Evolutionary conservation across 2,113 vertebrate genomes (phyloP).

Genomic region (Phyllostomus hastatus): DNA sequence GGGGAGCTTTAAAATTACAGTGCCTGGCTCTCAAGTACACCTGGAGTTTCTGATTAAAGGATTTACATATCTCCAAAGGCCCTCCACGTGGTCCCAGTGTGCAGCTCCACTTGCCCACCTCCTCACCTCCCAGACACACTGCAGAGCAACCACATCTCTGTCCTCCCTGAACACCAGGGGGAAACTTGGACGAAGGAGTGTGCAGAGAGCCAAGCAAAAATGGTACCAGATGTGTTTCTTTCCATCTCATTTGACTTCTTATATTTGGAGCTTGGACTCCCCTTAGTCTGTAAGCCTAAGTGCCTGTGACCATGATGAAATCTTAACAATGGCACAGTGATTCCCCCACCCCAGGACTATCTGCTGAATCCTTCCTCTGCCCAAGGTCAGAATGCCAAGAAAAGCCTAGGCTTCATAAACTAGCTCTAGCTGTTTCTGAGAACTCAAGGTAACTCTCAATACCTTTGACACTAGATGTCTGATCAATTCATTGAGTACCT

Average conservation of each 20-base stretch:
- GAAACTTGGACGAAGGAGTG: not conserved
- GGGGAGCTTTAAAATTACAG: not conserved
- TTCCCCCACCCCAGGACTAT: not conserved
- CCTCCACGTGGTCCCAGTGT: not conserved
- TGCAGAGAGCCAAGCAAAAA: not conserved
- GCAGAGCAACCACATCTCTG: not conserved
- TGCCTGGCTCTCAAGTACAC: not conserved
- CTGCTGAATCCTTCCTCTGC: not conserved
- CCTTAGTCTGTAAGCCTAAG: not conserved
- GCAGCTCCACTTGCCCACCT: not conserved
- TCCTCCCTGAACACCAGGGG: not conserved
- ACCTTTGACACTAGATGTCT: not conserved
- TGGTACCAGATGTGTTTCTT: not conserved
- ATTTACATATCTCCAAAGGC: not conserved
- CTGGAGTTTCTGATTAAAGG: not conserved
- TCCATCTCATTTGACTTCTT: not conserved
- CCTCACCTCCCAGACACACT: not conserved
- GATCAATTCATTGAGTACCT: not conserved
- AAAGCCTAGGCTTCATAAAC: not conserved
- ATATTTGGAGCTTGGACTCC: not conserved
- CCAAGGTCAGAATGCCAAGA: not conserved
- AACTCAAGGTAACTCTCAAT: not conserved
- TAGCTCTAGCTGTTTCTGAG: not conserved
- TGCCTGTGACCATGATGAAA: not conserved
- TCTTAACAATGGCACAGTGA: not conserved